Conservation (phyloP, 2,888 invertebrate genomes). For the Notodonta dromedarius region DNA sequence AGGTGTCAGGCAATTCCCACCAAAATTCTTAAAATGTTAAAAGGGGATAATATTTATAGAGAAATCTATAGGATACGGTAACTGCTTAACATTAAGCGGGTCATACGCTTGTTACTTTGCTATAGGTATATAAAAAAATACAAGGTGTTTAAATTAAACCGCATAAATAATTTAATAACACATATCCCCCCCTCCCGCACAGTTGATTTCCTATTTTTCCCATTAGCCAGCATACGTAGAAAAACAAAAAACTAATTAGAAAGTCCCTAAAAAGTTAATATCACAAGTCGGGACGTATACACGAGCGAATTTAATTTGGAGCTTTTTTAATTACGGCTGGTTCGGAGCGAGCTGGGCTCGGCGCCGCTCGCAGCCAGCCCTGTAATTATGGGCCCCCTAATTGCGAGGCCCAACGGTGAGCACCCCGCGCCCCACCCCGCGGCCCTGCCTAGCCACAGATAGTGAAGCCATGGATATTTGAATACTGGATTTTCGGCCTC, state of each 20-base stretch:
- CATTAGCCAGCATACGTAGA: constrained; percentile 49
- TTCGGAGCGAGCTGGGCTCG: constrained; percentile 73
- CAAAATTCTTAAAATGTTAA: too few species aligned
- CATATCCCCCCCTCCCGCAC: constrained; percentile 12
- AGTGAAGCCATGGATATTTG: constrained; percentile 61
- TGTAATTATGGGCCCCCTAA: constrained; percentile 83
- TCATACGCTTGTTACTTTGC: background rate
- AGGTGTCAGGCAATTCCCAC: background rate
- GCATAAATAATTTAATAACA: constrained; percentile 10
- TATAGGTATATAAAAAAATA: background rate
- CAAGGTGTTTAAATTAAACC: background rate
- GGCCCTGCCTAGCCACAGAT: constrained; percentile 61
- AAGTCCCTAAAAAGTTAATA: constrained; percentile 82
- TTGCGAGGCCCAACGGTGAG: constrained; percentile 74
- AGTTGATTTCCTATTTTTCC: constrained; percentile 54
- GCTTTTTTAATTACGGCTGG: constrained; percentile 82
- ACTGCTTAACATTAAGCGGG: too few species aligned
- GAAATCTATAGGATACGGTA: too few species aligned
- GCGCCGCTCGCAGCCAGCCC: constrained; percentile 78
- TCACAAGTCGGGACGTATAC: constrained; percentile 77
- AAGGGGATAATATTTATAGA: too few species aligned
- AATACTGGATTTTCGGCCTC: constrained; percentile 40
- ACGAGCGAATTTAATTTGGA: constrained; percentile 84
- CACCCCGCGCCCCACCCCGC: constrained; percentile 53
- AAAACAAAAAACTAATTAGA: constrained; percentile 80